Conservation (phyloP, 2,797 vertebrate genomes). For the Dendrocincla fuliginosa region DNA sequence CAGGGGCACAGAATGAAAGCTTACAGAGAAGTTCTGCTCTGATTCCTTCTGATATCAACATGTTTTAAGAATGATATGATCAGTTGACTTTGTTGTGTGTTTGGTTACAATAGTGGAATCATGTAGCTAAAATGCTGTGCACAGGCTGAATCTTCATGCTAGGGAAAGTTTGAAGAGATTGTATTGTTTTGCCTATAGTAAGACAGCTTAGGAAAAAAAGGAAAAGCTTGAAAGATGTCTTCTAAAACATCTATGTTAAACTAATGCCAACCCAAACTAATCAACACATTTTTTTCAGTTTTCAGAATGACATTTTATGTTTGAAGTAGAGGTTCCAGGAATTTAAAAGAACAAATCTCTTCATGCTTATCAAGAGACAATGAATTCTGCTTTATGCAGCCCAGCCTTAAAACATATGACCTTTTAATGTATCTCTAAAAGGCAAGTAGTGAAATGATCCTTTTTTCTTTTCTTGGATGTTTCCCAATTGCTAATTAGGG, state of each 20-base stretch:
- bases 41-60: not conserved
- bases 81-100: not conserved
- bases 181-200: not conserved
- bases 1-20: not conserved
- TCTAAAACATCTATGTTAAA: not conserved
- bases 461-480: not conserved
- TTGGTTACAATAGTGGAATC: not conserved
- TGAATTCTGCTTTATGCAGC: not conserved
- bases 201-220: not conserved
- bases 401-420: not conserved
- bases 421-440: not conserved
- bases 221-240: not conserved
- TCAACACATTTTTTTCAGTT: not conserved
- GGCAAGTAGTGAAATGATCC: not conserved
- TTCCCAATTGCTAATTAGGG: not conserved
- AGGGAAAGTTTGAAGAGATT: not conserved
- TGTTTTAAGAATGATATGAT: not conserved
- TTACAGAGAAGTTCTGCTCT: not conserved
- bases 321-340: not conserved
- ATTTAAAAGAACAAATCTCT: not conserved
- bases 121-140: not conserved
- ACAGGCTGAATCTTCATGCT: not conserved
- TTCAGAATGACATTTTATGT: not conserved
- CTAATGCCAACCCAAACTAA: not conserved
- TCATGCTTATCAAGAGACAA: not conserved